Evolutionary conservation across 2,888 invertebrate genomes (phyloP), one percentile per base, ranked within the genome.

Genomic region (Melitaea athalia): DNA sequence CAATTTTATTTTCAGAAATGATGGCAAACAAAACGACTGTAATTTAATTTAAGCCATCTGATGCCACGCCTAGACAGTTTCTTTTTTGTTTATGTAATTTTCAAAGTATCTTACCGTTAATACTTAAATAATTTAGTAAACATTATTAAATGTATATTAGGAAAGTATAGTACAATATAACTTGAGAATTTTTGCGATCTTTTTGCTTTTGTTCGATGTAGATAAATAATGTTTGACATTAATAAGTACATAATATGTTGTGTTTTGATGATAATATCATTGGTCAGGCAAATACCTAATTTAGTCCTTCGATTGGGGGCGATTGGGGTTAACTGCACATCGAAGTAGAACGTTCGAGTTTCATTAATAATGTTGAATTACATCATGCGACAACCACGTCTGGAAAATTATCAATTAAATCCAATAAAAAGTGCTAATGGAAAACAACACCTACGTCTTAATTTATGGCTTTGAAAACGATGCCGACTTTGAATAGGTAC

Each of bases 221-320:
- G 31, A 31, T 24, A 31, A 53, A 31, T 24, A 52, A 53, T 5
- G 45, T 43, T 12, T 24, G 17, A 17, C 17, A 33, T 49, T 50
- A 50, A 15, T 49, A 50, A 38, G 38, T 63, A 50, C 17, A 50
- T 52, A 52, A 57, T 15, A 33, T 42, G 8, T 63, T 24, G n/a
- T 33, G 59, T 71, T 70, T 67, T 64, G 59, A 69, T 62, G 50
- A 70, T 68, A 71, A 55, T 73, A 76, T 71, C 71, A 76, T 74
- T 78, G 86, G 85, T 86, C 85, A 83, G 81, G 81, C 88, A 86
- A 86, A 88, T 24, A 24, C 24, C 8, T 89, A 90, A 90, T 89
- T 89, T 84, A 85, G 88, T 88, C 88, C 89, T 91, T 91, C 89
- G 89, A 92, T 92, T 92, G 91, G 84, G 91, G 89, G 85, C 88